phyloP scores from a whole-genome alignment of 2,888 invertebrate species.

The Orchestes rusci region DNA sequence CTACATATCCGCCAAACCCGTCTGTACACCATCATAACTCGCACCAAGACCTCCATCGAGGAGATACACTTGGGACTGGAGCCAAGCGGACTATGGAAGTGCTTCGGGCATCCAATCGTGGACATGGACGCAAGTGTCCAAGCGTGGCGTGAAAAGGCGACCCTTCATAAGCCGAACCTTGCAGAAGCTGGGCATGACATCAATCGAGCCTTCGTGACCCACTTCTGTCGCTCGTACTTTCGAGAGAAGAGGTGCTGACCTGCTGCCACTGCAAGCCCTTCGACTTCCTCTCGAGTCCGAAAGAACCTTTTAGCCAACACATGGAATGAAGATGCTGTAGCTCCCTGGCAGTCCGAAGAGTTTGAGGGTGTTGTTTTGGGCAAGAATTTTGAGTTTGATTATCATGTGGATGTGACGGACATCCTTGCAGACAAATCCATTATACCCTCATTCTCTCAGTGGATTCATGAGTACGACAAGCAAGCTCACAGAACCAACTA shows the following conservation, averaged over 20 bases:
- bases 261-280: too few species aligned
- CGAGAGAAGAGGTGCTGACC: conserved; percentile 5
- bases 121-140: conserved; percentile 7
- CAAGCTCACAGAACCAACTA: conserved; percentile 6
- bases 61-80: conserved; percentile 4
- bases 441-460: neutral
- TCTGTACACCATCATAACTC: too few species aligned
- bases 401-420: conserved; percentile 7
- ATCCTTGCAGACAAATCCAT: conserved; percentile 8
- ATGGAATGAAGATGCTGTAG: neutral
- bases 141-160: neutral
- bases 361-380: neutral
- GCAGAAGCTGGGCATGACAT: neutral
- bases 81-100: conserved; percentile 10
- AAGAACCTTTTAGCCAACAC: neutral
- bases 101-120: conserved; percentile 9
- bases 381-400: neutral
- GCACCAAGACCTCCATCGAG: too few species aligned
- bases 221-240: conserved; percentile 4
- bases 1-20: too few species aligned
- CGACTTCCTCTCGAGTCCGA: neutral
- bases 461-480: conserved; percentile 9
- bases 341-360: neutral
- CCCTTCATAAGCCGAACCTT: neutral
- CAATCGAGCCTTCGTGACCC: neutral